These are phyloP conservation scores for Cephus cinctus DNA, from an alignment of 1,140 invertebrate species.

Conservation along the genomic window DNA sequence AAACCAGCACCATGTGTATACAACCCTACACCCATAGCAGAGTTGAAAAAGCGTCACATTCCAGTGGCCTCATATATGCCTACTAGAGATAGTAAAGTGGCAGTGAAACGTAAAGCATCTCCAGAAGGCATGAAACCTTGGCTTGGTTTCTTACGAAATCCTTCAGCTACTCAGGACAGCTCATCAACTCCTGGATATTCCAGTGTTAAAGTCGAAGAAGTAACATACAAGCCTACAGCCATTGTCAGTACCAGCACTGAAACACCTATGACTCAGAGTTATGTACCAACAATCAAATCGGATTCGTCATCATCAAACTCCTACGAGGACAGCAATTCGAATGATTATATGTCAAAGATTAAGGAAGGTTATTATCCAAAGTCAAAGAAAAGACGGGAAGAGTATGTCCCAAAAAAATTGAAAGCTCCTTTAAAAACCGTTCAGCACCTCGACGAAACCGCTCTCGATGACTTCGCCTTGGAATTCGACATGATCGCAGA, in stretches of 20 bases:
- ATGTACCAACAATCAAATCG: conserved; percentile 43
- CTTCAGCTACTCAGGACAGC: conserved; percentile 3
- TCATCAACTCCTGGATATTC: conserved; percentile 7
- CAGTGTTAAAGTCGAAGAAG: conserved; percentile 22
- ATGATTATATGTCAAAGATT: conserved; percentile 35
- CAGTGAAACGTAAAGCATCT: conserved; percentile 47
- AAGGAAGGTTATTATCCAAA: conserved; percentile 46
- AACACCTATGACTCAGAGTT: conserved; percentile 23
- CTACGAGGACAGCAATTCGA: conserved; percentile 36
- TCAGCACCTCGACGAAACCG: conserved; percentile 31
- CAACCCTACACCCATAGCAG: conserved; percentile 64
- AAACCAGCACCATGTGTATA: conserved; percentile 48
- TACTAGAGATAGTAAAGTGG: conserved; percentile 45
- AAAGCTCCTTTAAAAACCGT: conserved; percentile 41
- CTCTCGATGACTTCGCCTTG: conserved; percentile 43
- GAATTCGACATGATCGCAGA: conserved; percentile 52
- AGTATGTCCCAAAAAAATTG: conserved; percentile 49
- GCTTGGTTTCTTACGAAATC: conserved; percentile 34
- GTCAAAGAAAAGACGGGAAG: conserved; percentile 46
- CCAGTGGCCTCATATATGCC: conserved; percentile 51
- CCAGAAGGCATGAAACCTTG: conserved; percentile 37
- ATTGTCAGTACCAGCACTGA: conserved; percentile 24
- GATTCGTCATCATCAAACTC: conserved; percentile 33
- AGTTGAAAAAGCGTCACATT: conserved; percentile 59
- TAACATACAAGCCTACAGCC: conserved; percentile 47